A percentile compares a stretch with the other conserved stretches of the same genome.
These are phyloP conservation scores for Sinohyriopsis cumingii DNA, from an alignment of 2,888 invertebrate species.

Conservation along the genomic window DNA sequence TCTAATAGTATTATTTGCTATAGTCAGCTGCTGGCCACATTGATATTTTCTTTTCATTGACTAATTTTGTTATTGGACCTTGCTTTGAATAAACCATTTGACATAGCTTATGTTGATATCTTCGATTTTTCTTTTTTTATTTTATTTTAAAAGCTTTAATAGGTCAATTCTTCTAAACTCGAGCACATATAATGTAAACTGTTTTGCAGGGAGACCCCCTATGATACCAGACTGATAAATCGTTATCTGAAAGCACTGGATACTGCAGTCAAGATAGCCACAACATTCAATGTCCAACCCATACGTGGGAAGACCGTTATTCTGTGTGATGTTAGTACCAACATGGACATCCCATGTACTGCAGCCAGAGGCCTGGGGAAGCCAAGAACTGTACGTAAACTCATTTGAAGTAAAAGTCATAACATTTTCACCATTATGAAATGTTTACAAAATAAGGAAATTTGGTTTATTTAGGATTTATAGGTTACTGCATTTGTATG, in stretches of 20 bases:
- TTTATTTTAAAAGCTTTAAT: background rate
- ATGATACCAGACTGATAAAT: slow-evolving; percentile 56
- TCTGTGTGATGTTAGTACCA: slow-evolving; percentile 62
- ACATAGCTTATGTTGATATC: background rate
- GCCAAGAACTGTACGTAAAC: slow-evolving; percentile 61
- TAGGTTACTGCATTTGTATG: no score
- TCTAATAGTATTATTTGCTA: no score
- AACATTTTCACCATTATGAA: background rate
- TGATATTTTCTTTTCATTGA: no score
- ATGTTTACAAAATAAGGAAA: background rate
- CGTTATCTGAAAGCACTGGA: slow-evolving; percentile 72
- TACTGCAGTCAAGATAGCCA: slow-evolving; percentile 72
- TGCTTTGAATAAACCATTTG: background rate
- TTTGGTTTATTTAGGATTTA: background rate
- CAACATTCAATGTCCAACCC: slow-evolving; percentile 72
- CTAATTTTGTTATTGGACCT: background rate
- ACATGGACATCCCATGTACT: slow-evolving; percentile 60
- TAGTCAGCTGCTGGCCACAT: no score
- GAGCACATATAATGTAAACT: background rate
- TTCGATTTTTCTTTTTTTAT: background rate
- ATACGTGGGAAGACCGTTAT: slow-evolving; percentile 72
- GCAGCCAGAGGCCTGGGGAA: slow-evolving; percentile 69
- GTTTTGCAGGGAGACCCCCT: slow-evolving; percentile 56
- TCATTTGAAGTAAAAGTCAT: background rate
- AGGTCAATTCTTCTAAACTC: no score